Evolutionary conservation across 2,113 vertebrate genomes (phyloP).

Genomic region (Onychorhynchus coronatus): DNA sequence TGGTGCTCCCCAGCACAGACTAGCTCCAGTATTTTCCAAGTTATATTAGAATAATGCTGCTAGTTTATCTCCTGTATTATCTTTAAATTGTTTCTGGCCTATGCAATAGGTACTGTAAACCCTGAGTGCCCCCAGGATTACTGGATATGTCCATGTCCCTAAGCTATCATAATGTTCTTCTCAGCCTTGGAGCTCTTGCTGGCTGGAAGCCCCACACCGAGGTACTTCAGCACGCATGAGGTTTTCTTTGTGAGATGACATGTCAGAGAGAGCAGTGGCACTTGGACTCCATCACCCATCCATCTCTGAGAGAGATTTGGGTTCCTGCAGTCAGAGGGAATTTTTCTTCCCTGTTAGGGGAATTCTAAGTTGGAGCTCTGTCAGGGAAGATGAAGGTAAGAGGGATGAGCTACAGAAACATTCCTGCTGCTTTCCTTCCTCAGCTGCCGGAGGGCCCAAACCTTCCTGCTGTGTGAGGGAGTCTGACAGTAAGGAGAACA

Average conservation of each 20-base stretch:
- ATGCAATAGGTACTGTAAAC: not conserved
- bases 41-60: not conserved
- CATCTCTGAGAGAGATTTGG: not conserved
- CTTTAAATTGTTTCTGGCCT: not conserved
- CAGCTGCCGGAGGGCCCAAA: not conserved
- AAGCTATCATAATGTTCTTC: not conserved
- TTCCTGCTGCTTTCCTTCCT: not conserved
- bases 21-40: not conserved
- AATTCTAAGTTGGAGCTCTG: conserved; percentile 44
- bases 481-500: not conserved
- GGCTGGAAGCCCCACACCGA: not conserved
- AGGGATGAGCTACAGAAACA: conserved; percentile 48
- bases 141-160: not conserved
- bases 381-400: conserved; percentile 30
- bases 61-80: not conserved
- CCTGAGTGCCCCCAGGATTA: accelerated
- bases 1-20: not conserved
- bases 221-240: not conserved
- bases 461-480: not conserved
- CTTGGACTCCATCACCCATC: not conserved
- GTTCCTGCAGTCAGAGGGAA: not conserved
- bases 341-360: conserved; percentile 34
- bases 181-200: not conserved
- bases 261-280: not conserved
- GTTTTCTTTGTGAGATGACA: not conserved